Evolutionary conservation across 2,797 vertebrate species (phyloP).

Genomic region (Smutsia gigantea): DNA sequence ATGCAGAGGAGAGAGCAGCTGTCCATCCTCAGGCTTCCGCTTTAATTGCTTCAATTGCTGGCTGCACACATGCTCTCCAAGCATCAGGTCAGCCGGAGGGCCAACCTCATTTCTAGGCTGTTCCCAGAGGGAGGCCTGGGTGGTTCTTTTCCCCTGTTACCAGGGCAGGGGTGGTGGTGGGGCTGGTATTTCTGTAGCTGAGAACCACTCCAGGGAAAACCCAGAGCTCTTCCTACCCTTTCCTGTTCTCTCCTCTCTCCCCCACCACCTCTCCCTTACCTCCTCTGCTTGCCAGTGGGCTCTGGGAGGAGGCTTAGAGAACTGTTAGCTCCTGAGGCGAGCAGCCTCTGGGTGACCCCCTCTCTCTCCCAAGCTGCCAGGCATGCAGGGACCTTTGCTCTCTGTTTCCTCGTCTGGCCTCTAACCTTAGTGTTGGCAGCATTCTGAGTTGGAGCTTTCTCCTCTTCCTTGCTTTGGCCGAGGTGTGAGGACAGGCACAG

Average conservation of each 20-base stretch:
- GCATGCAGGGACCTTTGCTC: not conserved
- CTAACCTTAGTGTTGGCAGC: not conserved
- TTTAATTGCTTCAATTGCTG: no score
- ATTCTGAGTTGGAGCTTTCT: not conserved
- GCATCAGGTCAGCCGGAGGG: not conserved
- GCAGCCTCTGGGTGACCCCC: not conserved
- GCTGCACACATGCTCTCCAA: not conserved
- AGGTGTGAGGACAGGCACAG: rapidly evolving
- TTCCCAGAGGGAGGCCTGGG: not conserved
- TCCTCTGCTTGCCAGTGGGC: not conserved
- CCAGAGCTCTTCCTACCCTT: not conserved
- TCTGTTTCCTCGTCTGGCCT: not conserved
- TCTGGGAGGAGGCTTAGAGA: not conserved
- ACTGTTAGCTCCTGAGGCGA: not conserved
- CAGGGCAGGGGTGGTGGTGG: not conserved
- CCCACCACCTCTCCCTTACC: not conserved
- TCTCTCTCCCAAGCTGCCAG: not conserved
- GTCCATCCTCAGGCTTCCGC: not conserved
- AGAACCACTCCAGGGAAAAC: not conserved
- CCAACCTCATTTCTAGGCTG: not conserved
- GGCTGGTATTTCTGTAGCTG: not conserved
- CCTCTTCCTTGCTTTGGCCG: not conserved
- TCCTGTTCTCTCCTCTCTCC: not conserved
- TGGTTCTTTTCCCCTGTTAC: not conserved
- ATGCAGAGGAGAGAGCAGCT: not conserved